phyloP scores from a whole-genome alignment of 2,113 vertebrate genomes.

The Pristiophorus japonicus region DNA sequence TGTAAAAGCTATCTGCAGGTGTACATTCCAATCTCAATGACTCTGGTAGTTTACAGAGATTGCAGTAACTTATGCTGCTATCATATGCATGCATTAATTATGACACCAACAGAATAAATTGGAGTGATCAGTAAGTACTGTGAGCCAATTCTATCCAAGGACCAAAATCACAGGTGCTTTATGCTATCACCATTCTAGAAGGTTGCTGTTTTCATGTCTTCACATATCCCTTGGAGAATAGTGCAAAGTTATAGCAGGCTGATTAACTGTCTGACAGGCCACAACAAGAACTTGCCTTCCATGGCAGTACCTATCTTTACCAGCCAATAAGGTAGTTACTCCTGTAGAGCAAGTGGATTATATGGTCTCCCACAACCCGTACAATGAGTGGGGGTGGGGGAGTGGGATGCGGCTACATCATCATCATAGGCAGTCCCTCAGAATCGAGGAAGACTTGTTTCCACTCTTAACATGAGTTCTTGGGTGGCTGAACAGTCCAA shows the following conservation, averaged over 20 bases:
- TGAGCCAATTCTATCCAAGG: neutral
- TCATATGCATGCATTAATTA: neutral
- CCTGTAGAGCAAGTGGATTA: too few relatives aligned
- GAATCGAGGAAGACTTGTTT: too few relatives aligned
- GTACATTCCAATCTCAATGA: too few relatives aligned
- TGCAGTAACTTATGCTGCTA: neutral
- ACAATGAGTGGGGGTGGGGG: neutral
- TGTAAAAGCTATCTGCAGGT: neutral
- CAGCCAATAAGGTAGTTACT: neutral
- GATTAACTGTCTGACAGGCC: neutral
- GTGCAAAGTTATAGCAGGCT: neutral
- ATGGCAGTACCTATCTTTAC: neutral
- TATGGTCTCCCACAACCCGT: neutral
- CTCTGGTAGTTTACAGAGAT: neutral
- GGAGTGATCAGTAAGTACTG: neutral
- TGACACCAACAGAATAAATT: neutral
- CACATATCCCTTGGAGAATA: neutral
- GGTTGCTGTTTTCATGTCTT: neutral
- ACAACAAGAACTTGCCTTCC: neutral
- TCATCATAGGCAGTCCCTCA: too few relatives aligned
- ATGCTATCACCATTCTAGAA: neutral
- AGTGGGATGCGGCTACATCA: too few relatives aligned
- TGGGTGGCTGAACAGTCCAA: too few relatives aligned
- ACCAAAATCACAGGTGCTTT: neutral
- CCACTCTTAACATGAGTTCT: too few relatives aligned